Base-by-base conservation (phyloP, 2,888 invertebrate species). In the Philereme transversata region DNA sequence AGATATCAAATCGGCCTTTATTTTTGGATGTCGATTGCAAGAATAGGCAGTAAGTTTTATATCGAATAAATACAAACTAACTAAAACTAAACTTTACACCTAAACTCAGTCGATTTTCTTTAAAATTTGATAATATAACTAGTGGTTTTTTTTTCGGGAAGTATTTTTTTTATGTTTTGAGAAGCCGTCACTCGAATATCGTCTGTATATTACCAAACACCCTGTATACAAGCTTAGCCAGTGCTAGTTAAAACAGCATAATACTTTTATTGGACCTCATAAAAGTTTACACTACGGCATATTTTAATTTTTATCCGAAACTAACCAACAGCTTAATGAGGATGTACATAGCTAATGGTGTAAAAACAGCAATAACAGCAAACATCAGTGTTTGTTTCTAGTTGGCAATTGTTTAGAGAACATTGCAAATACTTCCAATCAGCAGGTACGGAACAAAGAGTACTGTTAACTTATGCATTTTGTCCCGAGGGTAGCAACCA, bases 261-360 rank as follows among this genome's bases (percentile, higher is more conserved):
- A 68, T 64, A 60, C 59, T 50, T 63, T 69, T 69, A 69, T 60
- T 59, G 53, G 51, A 34, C 44, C 45, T 40, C 48, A 64, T 69
- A 66, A 69, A 69, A 66, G 56, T 60, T 66, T 62, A 66, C 34
- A 59, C 44, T 52, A 58, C n/a, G 34, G 34, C 46, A 58, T 51
- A 35, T 58, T 48, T 52, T 51, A 51, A 10, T 35, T 51, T 52
- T 47, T 46, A 36, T 57, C 51, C 49, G 34, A 51, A 52, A 60
- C 57, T 63, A 58, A 63, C 61, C 63, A 48, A 51, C 47, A 40
- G 22, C 2, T 40, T 6, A 40, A 7, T 6, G 8, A 6, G 40
- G 40, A 40, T 40, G 40, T 40, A 36, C 36, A 7, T 36, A 40
- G 8, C 6, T 40, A 40, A 8, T 4, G 40, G 40, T 40, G 40